Evolutionary conservation across 2,113 vertebrate genomes (phyloP).

Genomic region (Amphilophus citrinellus): DNA sequence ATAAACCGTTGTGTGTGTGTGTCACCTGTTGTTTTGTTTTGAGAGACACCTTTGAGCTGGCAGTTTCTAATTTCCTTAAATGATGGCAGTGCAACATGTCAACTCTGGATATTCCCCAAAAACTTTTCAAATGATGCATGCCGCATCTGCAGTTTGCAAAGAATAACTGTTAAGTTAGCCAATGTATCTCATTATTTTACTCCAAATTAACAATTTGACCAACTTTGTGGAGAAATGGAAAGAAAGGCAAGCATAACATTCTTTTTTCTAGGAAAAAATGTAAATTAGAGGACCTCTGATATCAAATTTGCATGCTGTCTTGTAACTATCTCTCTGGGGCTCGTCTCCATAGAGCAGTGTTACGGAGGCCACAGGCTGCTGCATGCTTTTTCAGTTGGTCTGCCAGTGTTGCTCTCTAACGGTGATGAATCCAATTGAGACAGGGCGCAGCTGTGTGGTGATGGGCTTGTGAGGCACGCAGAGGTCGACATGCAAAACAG

Average conservation of each 20-base stretch:
- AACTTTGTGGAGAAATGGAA: neutral
- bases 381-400: neutral
- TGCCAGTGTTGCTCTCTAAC: neutral
- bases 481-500: slow-evolving; percentile 5
- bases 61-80: neutral
- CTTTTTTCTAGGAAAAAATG: neutral
- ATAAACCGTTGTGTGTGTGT: neutral
- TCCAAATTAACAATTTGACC: neutral
- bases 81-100: neutral
- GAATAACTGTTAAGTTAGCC: no score
- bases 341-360: neutral
- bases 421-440: neutral
- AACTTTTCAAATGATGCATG: neutral
- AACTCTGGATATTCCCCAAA: neutral
- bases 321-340: neutral
- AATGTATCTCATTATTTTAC: no score
- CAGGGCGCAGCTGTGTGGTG: neutral
- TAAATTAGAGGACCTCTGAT: neutral
- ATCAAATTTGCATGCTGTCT: neutral
- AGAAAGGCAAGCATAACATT: neutral
- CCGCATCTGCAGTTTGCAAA: no score
- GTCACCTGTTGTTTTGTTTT: neutral
- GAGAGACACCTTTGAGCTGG: neutral
- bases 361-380: neutral
- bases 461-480: neutral